Evolutionary conservation across 2,888 invertebrate genomes (phyloP).

Genomic region (Imbricaverruca yamaguchii): DNA sequence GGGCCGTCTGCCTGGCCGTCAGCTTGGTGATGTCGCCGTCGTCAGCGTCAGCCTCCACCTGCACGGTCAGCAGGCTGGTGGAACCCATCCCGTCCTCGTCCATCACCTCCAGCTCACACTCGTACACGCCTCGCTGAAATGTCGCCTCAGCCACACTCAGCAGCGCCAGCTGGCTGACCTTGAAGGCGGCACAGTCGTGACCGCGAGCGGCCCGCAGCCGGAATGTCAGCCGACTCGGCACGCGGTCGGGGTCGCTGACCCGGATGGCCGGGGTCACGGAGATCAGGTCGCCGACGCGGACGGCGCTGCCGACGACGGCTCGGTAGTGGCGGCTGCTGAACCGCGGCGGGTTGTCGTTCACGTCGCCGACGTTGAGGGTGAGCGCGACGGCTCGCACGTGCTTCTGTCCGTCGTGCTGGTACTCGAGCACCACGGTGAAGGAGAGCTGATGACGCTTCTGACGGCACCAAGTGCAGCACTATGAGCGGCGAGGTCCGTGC

Average conservation of each 20-base stretch:
- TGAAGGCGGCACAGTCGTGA: neutral
- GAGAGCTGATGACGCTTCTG: neutral
- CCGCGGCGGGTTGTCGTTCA: slow-evolving; percentile 1
- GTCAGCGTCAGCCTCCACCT: too few species aligned
- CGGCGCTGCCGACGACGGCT: neutral
- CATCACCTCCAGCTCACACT: neutral
- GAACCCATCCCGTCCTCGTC: neutral
- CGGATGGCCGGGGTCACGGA: neutral
- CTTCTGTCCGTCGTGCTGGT: neutral
- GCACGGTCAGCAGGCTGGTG: neutral
- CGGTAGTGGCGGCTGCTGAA: neutral
- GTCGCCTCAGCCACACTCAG: neutral
- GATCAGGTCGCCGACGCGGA: neutral
- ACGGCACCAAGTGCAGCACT: neutral
- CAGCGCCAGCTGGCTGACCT: neutral
- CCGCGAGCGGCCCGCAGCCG: neutral
- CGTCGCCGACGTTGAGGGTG: neutral
- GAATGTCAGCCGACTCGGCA: neutral
- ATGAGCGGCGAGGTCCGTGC: too few species aligned
- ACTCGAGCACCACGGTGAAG: neutral
- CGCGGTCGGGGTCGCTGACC: neutral
- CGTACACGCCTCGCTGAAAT: neutral
- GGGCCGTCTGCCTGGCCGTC: too few species aligned
- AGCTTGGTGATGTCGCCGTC: too few species aligned
- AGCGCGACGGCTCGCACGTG: neutral